These are phyloP conservation scores for Motacilla alba DNA, from an alignment of 2,113 vertebrate genomes.

Conservation along the genomic window DNA sequence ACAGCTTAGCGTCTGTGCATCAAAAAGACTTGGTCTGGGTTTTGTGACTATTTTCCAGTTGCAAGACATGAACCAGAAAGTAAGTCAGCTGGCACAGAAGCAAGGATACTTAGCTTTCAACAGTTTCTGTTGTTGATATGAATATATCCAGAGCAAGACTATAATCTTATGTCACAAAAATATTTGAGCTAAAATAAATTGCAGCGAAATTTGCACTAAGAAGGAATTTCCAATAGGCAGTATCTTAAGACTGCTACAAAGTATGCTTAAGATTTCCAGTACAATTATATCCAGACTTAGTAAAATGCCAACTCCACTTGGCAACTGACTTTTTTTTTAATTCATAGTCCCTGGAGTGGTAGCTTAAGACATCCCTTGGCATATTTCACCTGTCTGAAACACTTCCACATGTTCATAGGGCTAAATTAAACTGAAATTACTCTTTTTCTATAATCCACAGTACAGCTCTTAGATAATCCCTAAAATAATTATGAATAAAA, in stretches of 20 bases:
- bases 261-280: constrained; percentile 45
- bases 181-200: constrained; percentile 58
- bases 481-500: constrained; percentile 65
- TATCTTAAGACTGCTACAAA: constrained; percentile 58
- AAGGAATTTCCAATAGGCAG: constrained; percentile 36
- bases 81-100: not conserved
- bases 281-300: constrained; percentile 55
- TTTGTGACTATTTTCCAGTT: not conserved
- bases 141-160: constrained; percentile 19
- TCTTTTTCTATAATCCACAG: constrained; percentile 39
- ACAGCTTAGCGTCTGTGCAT: not conserved
- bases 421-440: constrained; percentile 57
- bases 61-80: not conserved
- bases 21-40: not conserved
- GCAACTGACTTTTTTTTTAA: constrained; percentile 33
- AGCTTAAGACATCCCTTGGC: constrained; percentile 47
- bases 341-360: constrained; percentile 50
- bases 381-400: constrained; percentile 58
- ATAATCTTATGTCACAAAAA: constrained; percentile 23
- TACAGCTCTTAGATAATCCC: constrained; percentile 51
- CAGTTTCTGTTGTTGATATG: not conserved
- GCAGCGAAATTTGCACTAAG: constrained; percentile 21
- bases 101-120: not conserved
- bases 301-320: constrained; percentile 46
- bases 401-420: not conserved